Conservation (phyloP, 1,140 invertebrate species). For the Drosophila chauvacae region DNA sequence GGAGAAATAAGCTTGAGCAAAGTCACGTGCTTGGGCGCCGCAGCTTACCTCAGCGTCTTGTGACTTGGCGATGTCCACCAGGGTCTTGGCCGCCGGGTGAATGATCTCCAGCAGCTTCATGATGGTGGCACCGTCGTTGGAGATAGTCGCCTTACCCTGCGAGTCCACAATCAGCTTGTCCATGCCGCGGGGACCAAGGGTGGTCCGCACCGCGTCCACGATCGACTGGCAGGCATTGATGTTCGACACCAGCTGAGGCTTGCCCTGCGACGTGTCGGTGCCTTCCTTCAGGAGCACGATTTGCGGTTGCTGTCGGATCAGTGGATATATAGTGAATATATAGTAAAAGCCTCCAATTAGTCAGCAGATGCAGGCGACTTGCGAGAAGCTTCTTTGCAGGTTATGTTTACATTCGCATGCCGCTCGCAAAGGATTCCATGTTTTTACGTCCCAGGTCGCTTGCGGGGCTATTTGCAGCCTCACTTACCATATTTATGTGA, state of each 20-base stretch:
- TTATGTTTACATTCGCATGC: constrained; percentile 72
- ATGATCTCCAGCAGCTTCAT: constrained; percentile 98
- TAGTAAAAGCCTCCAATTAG: constrained; percentile 47
- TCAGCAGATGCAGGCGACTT: constrained; percentile 65
- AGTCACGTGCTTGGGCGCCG: constrained; percentile 39
- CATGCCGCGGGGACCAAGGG: constrained; percentile 99
- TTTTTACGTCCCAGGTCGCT: background rate
- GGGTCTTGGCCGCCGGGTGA: constrained; percentile 98
- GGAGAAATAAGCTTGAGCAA: constrained; percentile 25
- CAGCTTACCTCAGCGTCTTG: constrained; percentile 97
- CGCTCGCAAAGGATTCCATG: constrained; percentile 11
- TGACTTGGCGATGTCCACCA: constrained; percentile 99
- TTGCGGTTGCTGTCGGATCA: constrained; percentile 94
- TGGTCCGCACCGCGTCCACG: constrained; percentile 97
- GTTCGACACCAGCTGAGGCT: constrained; percentile 98
- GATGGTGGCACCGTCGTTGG: constrained; percentile 99
- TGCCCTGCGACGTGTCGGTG: constrained; percentile 98
- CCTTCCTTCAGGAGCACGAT: constrained; percentile 99
- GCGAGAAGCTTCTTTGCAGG: constrained; percentile 83
- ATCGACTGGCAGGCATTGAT: constrained; percentile 99
- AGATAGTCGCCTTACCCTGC: constrained; percentile 96
- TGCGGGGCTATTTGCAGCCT: constrained; percentile 41
- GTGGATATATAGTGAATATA: constrained; percentile 1
- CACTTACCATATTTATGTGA: constrained; percentile 77
- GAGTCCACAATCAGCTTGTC: constrained; percentile 98